Evolutionary conservation across 2,888 invertebrate species (phyloP), one percentile per base, ranked within the genome.

Genomic region (Andrena bicolor): DNA sequence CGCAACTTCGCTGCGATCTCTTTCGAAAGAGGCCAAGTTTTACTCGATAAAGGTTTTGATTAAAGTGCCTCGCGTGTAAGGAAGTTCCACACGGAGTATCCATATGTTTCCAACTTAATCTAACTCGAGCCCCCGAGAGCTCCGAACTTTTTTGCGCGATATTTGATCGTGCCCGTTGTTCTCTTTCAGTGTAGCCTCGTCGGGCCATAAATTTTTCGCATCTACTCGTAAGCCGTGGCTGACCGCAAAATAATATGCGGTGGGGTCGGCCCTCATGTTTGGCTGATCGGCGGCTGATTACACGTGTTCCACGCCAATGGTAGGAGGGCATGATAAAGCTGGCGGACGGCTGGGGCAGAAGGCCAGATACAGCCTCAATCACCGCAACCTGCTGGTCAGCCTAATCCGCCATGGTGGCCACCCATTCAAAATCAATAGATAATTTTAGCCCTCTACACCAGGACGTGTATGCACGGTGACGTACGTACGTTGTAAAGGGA

Each of bases 271-370:
- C 90, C 91, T 87, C 89, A 89, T 91, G 90, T 91, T 90, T 90
- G 92, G 92, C 91, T 91, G 92, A 92, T 93, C 92, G 90, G 93
- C 86, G 93, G 93, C 92, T 93, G 93, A 93, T 92, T 93, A 93
- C 93, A 93, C 92, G 92, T 93, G 93, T 93, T 92, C 89, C 87
- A 86, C 86, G 91, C 87, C 86, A 88, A 85, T 89, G 86, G 84
- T 84, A 87, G 90, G 89, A 90, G 89, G 88, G 90, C 88, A 91
- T 92, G 92, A 92, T 92, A 92, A 92, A 93, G 92, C 92, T 91
- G 90, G 91, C 89, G 92, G 88, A 90, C 88, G 89, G 90, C 86
- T 90, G 91, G 89, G 91, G 92, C 91, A 90, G 91, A 91, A 92
- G 90, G 90, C 91, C 92, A 91, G 92, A 91, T 92, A 90, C 90